Evolutionary conservation across 2,113 vertebrate genomes (phyloP).

Genomic region (Setophaga coronata): DNA sequence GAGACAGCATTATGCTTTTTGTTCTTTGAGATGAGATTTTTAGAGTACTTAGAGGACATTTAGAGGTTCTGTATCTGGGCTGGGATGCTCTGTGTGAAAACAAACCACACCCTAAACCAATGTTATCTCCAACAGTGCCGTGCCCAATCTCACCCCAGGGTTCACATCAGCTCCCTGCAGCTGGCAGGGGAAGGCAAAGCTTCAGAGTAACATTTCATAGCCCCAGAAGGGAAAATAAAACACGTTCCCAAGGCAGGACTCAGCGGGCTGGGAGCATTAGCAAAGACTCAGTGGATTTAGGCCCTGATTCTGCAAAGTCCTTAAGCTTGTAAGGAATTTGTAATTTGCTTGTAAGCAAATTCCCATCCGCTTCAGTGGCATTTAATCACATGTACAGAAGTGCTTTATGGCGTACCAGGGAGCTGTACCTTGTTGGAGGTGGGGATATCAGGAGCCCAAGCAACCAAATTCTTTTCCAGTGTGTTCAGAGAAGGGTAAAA

Average conservation of each 20-base stretch:
- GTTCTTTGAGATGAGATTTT: not conserved
- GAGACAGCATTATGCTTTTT: not conserved
- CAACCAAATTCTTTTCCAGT: not conserved
- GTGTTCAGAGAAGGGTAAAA: not conserved
- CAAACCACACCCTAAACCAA: not conserved
- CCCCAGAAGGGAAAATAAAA: slow-evolving; percentile 34
- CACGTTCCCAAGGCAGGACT: slow-evolving; percentile 17
- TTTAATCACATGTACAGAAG: slow-evolving; percentile 19
- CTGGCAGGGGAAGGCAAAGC: not conserved
- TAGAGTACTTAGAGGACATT: not conserved
- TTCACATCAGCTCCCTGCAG: not conserved
- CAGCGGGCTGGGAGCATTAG: not conserved
- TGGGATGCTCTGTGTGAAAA: not conserved
- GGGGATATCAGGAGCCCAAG: not conserved
- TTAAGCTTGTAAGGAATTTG: slow-evolving; percentile 59
- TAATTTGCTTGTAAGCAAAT: slow-evolving; percentile 60
- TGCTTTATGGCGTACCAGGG: not conserved
- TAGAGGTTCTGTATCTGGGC: not conserved
- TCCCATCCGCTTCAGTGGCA: not conserved
- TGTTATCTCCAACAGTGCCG: not conserved
- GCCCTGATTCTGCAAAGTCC: slow-evolving; percentile 44
- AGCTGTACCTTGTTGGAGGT: not conserved
- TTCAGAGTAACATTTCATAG: not conserved
- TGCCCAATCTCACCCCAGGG: not conserved
- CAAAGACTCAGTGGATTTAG: slow-evolving; percentile 37